Evolutionary conservation across 2,113 vertebrate species (phyloP), one percentile per base, ranked within the genome.

Genomic region (Microtus richardsoni): DNA sequence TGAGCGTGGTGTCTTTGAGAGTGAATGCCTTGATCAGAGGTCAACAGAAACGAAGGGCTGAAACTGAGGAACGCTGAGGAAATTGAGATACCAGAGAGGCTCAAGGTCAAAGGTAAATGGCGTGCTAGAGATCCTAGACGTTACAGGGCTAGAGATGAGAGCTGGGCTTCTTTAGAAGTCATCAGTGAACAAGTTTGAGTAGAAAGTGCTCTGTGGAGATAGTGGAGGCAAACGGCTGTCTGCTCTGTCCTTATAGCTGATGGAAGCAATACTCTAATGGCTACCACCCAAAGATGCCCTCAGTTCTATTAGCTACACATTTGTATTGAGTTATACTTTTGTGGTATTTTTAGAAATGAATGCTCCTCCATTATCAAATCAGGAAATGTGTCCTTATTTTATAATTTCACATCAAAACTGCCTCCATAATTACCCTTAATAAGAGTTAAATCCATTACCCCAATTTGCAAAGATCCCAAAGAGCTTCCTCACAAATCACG

Each of bases 401-500:
- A 79, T 91, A 95, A 97, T 91, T 95, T 44, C 70, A 91, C 49
- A 89, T 89, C 49, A 95, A 91, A 95, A 89, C 68, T 95, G 77
- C 90, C 80, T 62, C 68, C 0, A 41, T 73, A 95, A 94, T 95
- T 84, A 90, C 36, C 75, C 58, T 95, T 92, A 97, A 93, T 94
- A 85, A 41, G 54, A 97, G 62, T 96, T 93, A 95, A 96, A 88
- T 82, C 74, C 16, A 28, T 96, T 94, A 86, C 88, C 85, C 91
- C n/a, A 83, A 84, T 95, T 94, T 96, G 83, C 85, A 83, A 95
- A 96, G 68, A 95, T 89, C 74, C 94, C 90, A 78, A 91, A 58
- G 30, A 87, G 54, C 74, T 97, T 95, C 77, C 79, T 21, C 95
- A 78, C 62, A 96, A 95, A 96, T 93, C 58, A 79, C 44, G 86